Base-by-base conservation (phyloP, 2,113 vertebrate species). In the Anser brachyrhynchus region DNA sequence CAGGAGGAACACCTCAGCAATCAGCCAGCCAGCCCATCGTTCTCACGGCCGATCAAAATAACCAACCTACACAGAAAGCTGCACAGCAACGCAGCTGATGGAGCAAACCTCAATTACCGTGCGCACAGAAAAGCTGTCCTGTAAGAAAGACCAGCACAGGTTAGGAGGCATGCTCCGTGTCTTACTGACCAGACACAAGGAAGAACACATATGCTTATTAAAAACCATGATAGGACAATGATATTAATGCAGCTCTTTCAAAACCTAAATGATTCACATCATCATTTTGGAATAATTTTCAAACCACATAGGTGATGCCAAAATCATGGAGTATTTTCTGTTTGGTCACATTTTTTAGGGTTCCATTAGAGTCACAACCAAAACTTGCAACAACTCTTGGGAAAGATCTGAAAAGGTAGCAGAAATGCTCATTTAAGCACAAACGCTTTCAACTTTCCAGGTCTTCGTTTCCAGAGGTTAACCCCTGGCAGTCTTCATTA, bases 1-100 rank as follows among this genome's bases (percentile, higher is more conserved):
- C 92, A 94, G 74, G 58, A 91, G 55, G 91, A 94, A 91, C 89
- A 95, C 77, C 92, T 96, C 86, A 96, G 91, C 92, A 82, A 87
- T 92, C 92, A 95, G 90, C 84, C 93, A 89, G 89, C 80, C 92
- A 95, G 95, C 82, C 91, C 94, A 96, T 94, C 39, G 19, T 64
- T 96, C 95, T 94, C 89, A 73, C 1, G 0, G 14, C 62, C 39
- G 39, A 85, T 86, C 90, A 69, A 90, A 94, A 91, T 61, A 86
- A 72, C 75, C 59, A 76, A 73, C 39, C 39, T 49, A 31, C 0
- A 0, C 43, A 43, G 79, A 90, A 74, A 87, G 72, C 86, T 78
- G 65, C 3, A 3, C 26, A 2, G 5, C 4, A 1, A 37, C 83
- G 52, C 54, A 59, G 84, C 75, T 77, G 72, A 66, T 64, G 76